phyloP scores from a whole-genome alignment of 2,113 vertebrate genomes.

The Hirundichthys speculiger region DNA sequence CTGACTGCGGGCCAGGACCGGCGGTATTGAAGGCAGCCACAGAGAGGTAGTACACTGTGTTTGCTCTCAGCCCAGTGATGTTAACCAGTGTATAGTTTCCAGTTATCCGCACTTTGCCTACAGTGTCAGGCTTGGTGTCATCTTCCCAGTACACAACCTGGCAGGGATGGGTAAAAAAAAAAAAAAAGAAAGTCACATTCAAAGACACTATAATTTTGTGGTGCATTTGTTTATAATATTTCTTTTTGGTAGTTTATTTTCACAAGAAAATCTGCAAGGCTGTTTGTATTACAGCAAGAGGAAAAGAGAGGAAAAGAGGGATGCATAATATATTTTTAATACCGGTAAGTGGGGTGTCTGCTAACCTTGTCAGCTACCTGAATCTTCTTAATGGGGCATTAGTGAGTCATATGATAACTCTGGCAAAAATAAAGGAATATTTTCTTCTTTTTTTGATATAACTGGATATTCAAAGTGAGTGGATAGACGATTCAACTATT shows the following conservation, averaged over 20 bases:
- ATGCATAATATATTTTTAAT: constrained; percentile 52
- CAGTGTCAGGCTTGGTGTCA: constrained; percentile 88
- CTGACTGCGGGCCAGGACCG: constrained; percentile 88
- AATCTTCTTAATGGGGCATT: constrained; percentile 24
- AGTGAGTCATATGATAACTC: constrained; percentile 29
- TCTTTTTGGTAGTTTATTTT: constrained; percentile 41
- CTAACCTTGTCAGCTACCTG: constrained; percentile 21
- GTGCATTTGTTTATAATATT: constrained; percentile 23
- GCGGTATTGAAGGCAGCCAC: constrained; percentile 93
- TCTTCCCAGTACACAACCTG: constrained; percentile 94
- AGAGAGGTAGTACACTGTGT: constrained; percentile 86
- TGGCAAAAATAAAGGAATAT: too few species aligned
- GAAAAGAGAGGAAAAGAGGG: not conserved
- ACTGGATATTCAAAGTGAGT: too few species aligned
- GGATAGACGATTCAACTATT: too few species aligned
- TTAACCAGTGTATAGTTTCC: constrained; percentile 87
- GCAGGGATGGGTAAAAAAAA: not conserved
- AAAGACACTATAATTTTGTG: constrained; percentile 1
- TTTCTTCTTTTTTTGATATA: too few species aligned
- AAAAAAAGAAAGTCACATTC: not conserved
- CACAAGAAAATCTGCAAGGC: constrained; percentile 41
- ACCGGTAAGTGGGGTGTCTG: constrained; percentile 25
- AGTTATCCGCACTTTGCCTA: constrained; percentile 86
- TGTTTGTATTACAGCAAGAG: constrained; percentile 47
- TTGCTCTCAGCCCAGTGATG: constrained; percentile 87